Base-by-base conservation (phyloP, 2,888 invertebrate genomes). In the Caenorhabditis sp. region DNA sequence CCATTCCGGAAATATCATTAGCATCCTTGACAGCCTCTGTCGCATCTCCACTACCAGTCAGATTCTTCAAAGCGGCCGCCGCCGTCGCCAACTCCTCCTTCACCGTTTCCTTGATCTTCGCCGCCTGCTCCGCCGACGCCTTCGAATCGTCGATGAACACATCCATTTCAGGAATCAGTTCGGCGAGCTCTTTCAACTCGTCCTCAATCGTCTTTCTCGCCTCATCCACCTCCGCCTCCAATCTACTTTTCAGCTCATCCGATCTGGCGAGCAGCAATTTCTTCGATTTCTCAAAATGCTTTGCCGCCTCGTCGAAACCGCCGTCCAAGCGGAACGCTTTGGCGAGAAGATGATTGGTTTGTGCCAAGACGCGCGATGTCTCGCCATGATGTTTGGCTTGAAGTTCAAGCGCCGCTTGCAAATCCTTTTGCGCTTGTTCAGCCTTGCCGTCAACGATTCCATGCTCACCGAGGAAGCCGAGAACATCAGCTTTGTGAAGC, bases 401-500 rank as follows among this genome's bases (percentile, higher is more conserved):
- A 23, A 90, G 85, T 10, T 90, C 89, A 37, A 92, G 88, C 72
- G 92, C 92, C 51, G 89, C 89, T 84, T 91, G 84, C 88, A 95
- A 92, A 88, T 97, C 96, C 57, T 91, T 90, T 14, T 95, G 91
- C 0, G 95, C 95, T 74, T 76, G 54, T 0, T 92, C 92, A 83
- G 94, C 93, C 76, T 94, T 94, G 83, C 94, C 95, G 84, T 93
- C 94, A 89, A 96, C 96, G 77, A 96, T 91, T 23, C 94, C 93
- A 21, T 96, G 93, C 89, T 97, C 96, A 0, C 95, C 96, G 2
- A 97, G 90, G 50, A 93, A 92, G 8, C 93, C 91, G 83, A 94
- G 92, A 19, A 93, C 93, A 83, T 96, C 94, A 0, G 95, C 94
- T 21, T 95, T 90, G 69, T 90, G 89, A 54, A 89, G 81, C 55